phyloP scores from a whole-genome alignment of 2,113 vertebrate genomes.

The Dasyprocta punctata region DNA sequence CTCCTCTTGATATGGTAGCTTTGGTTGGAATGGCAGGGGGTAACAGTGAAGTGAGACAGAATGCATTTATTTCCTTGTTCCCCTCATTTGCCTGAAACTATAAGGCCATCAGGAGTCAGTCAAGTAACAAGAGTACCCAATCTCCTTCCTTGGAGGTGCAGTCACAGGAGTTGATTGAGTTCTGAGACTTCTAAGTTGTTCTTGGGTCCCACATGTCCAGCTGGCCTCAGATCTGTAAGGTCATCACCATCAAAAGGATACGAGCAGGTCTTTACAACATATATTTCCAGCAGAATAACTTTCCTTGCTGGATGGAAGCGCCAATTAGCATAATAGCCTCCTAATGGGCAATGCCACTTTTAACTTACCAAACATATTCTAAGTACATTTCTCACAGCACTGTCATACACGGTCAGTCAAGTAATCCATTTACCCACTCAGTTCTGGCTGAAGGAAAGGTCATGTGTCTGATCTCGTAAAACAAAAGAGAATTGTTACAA shows the following conservation, averaged over 20 bases:
- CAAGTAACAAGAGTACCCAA: not conserved
- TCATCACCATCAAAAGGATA: not conserved
- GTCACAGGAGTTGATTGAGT: not conserved
- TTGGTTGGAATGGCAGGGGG: not conserved
- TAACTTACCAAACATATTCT: not conserved
- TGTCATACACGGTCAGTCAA: slow-evolving; percentile 1
- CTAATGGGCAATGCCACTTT: not conserved
- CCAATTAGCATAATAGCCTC: not conserved
- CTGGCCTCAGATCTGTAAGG: not conserved
- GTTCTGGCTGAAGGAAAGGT: slow-evolving; percentile 52
- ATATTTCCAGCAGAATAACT: not conserved
- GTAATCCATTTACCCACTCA: not conserved
- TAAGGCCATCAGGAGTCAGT: not conserved
- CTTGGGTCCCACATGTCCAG: not conserved
- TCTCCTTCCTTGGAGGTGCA: not conserved
- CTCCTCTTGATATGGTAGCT: not conserved
- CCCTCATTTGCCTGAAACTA: not conserved
- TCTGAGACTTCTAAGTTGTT: too few relatives aligned
- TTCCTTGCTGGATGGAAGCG: not conserved
- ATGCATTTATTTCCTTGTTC: not conserved
- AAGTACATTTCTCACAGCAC: slow-evolving; percentile 29
- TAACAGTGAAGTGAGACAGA: not conserved
- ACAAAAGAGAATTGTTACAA: slow-evolving; percentile 5
- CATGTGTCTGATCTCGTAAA: slow-evolving; percentile 30
- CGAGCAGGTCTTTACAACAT: not conserved